Evolutionary conservation across 2,888 invertebrate species (phyloP), one percentile per base, ranked within the genome.

Genomic region (Tipula unca): DNA sequence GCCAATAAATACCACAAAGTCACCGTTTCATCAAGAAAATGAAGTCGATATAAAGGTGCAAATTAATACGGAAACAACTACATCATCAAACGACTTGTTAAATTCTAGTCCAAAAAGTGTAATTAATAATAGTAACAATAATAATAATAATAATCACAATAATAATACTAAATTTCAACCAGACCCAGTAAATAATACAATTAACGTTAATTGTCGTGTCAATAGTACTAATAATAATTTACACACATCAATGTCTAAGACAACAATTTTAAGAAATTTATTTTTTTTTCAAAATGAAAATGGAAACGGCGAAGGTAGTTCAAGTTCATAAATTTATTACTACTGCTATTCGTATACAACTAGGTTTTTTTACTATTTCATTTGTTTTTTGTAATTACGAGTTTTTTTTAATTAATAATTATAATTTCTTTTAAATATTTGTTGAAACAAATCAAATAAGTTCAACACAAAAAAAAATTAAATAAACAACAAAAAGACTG

Each of bases 201-300:
- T 69, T 69, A 69, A 69, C 25, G 3, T 25, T 25, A 54, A 29
- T 29, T 36, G 17, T 25, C 48, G 8, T 48, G 29, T 25, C 29
- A 85, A 32, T 85, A 85, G 32, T 48, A 54, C 29, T 39, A 36
- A 17, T 39, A 39, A 20, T 39, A 85, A 85, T 85, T 29, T 42
- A 42, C 14, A 36, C 17, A 29, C 20, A 32, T 36, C 35, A 14
- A 85, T 87, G 85, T 88, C 88, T 82, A 88, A 88, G 86, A 87
- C 88, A 85, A 87, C 88, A 54, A 88, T 88, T 82, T 85, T 88
- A 85, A 86, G 88, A 85, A 88, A 88, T 87, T 86, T 88, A 82
- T 88, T 88, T 86, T 88, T 88, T 54, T 85, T 85, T 13, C 85
- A 85, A 54, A 85, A 85, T 85, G 85, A 85, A 48, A 48, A 85